Conservation (phyloP, 2,113 vertebrate species). For the Trichechus manatus region DNA sequence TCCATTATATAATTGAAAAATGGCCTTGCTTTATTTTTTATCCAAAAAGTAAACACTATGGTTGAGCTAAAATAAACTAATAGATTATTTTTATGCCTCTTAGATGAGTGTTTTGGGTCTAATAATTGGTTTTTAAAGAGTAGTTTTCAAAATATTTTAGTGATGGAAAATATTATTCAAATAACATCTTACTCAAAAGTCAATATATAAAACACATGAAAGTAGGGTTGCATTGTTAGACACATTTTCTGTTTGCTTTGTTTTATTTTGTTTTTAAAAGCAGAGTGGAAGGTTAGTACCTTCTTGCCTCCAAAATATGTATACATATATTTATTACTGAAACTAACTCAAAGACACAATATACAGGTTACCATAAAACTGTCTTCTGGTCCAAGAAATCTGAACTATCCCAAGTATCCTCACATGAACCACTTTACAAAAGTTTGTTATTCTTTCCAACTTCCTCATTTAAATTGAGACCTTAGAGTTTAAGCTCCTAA, state of each 20-base stretch:
- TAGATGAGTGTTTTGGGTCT: not conserved
- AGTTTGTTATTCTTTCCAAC: not conserved
- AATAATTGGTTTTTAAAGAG: not conserved
- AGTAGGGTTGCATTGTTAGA: not conserved
- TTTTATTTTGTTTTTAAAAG: not conserved
- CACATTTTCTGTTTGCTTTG: not conserved
- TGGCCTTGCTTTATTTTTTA: not conserved
- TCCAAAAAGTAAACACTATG: not conserved
- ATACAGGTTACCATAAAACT: not conserved
- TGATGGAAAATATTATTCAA: not conserved
- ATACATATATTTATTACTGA: not conserved
- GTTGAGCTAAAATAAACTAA: not conserved
- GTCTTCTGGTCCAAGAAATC: not conserved
- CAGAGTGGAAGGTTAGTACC: not conserved
- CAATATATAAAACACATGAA: not conserved
- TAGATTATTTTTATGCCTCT: not conserved
- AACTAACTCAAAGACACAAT: not conserved
- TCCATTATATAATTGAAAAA: conserved; percentile 5
- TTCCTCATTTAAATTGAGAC: not conserved
- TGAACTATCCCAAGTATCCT: not conserved
- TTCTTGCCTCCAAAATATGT: not conserved
- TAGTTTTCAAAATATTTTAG: not conserved
- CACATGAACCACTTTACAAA: not conserved
- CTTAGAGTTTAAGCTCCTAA: not conserved
- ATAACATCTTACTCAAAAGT: not conserved